Percentiles rank a stretch among this genome's conserved stretches.
phyloP scores from a whole-genome alignment of 2,888 invertebrate species.

The Piscicola geometra region DNA sequence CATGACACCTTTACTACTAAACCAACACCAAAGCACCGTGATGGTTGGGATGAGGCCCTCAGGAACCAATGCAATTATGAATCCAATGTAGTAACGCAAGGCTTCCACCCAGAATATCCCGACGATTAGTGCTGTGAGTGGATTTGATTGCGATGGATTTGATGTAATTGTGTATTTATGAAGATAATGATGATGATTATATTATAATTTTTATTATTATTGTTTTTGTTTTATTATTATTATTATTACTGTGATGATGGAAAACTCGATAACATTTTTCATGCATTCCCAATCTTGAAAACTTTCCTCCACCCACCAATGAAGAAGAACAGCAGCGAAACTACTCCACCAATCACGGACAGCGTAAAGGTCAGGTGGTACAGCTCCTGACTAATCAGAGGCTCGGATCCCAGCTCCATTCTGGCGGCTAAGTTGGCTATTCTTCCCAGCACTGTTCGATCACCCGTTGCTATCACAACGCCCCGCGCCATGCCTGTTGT shows the following conservation, averaged over 20 bases:
- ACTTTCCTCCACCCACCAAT: slow-evolving; percentile 62
- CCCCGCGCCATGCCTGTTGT: slow-evolving; percentile 52
- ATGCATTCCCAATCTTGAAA: too few species aligned
- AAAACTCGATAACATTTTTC: too few species aligned
- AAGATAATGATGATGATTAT: too few species aligned
- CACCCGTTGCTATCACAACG: slow-evolving; percentile 55
- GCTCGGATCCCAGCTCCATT: slow-evolving; percentile 67
- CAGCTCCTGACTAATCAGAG: slow-evolving; percentile 97
- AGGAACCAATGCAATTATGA: slow-evolving; percentile 98
- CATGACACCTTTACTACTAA: too few species aligned
- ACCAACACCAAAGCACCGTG: slow-evolving; percentile 73
- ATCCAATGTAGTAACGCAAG: slow-evolving; percentile 94
- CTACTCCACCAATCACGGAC: slow-evolving; percentile 74
- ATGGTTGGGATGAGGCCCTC: slow-evolving; percentile 97
- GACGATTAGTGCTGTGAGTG: slow-evolving; percentile 83
- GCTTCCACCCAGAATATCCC: slow-evolving; percentile 99
- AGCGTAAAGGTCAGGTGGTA: slow-evolving; percentile 98
- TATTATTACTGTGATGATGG: too few species aligned
- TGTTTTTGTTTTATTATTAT: too few species aligned
- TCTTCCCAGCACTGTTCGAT: slow-evolving; percentile 57
- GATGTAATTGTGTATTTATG: too few species aligned
- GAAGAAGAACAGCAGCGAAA: slow-evolving; percentile 89
- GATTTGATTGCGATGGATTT: too few species aligned
- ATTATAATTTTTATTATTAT: too few species aligned
- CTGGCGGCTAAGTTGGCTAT: slow-evolving; percentile 57